Evolutionary conservation across 2,888 invertebrate species (phyloP).

Genomic region (Dorcus parallelipipedus): DNA sequence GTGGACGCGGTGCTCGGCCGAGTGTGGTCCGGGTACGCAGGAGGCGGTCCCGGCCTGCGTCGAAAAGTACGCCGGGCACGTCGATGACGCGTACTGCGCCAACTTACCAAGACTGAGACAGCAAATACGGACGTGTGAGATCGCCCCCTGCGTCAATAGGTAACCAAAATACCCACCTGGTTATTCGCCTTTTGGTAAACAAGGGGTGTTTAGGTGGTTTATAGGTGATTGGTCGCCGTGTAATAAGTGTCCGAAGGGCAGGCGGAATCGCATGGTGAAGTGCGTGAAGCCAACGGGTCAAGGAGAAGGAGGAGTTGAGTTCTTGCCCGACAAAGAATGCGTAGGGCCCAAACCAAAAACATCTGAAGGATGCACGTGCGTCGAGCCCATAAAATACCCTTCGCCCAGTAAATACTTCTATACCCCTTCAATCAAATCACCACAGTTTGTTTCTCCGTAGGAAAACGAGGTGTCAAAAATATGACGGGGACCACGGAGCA

Average conservation of each 20-base stretch:
- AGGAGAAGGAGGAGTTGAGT: constrained; percentile 40
- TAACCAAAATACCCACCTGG: constrained; percentile 8
- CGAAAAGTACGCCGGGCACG: constrained; percentile 29
- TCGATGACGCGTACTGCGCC: constrained; percentile 28
- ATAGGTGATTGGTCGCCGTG: constrained; percentile 44
- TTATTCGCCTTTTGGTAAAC: background rate
- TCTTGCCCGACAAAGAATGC: constrained; percentile 38
- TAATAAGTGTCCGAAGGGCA: constrained; percentile 32
- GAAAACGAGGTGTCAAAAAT: constrained; percentile 3
- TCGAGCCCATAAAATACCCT: background rate
- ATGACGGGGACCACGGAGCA: background rate
- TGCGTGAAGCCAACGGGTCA: constrained; percentile 41
- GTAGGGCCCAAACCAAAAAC: constrained; percentile 39
- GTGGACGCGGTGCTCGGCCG: constrained; percentile 54
- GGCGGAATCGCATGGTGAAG: constrained; percentile 35
- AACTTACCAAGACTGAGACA: constrained; percentile 18
- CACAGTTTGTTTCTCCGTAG: background rate
- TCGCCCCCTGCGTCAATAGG: constrained; percentile 30
- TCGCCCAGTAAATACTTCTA: background rate
- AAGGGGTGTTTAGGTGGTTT: constrained; percentile 37
- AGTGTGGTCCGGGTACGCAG: constrained; percentile 54
- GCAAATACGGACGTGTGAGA: constrained; percentile 28
- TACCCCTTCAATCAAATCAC: background rate
- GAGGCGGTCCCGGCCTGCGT: constrained; percentile 28
- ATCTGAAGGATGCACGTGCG: constrained; percentile 30